Evolutionary conservation across 2,113 vertebrate genomes (phyloP), one percentile per base, ranked within the genome.

Genomic region (Sylvicapra grimmia): DNA sequence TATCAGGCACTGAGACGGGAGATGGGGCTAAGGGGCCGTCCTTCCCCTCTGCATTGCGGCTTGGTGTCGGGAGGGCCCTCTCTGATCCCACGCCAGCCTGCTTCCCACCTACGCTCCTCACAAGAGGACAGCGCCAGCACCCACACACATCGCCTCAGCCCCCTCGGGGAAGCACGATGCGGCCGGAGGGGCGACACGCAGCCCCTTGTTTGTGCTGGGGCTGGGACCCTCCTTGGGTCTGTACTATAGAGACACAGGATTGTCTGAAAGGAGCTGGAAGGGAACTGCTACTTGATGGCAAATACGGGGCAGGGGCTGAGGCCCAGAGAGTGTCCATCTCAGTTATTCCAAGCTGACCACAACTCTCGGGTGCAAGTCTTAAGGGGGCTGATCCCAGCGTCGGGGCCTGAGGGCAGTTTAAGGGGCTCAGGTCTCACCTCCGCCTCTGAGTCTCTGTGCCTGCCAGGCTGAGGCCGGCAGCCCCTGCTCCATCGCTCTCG

Each of bases 1-100:
- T 94, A 91, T 65, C 94, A 97, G 98, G 97, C 97, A 97, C 98
- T 97, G 97, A 93, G 98, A 96, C 93, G 7, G 89, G 44, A 8
- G n/a, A 40, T 11, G 53, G 44, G 85, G 14, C 1, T 4, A 1
- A 4, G 68, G 40, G 36, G 27, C 31, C 4, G 2, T 33, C 25
- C 65, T 21, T 36, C 15, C 51, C 85, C 68, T 15, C 1, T 2
- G 49, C 13, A 4, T 2, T 11, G n/a, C 15, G 12, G 85, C 59
- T 27, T 44, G 1, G 21, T 72, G 44, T 3, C 29, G 23, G n/a
- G 27, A 40, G 8, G 51, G 40, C 23, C 19, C 6, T n/a, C 33
- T 89, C 85, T 49, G 40, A 31, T 23, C 85, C 95, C 12, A 2
- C 0, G 65, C 80, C 72, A 56, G 21, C 23, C 75, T 56, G 77